phyloP scores from a whole-genome alignment of 2,797 vertebrate genomes.

The Aselliscus stoliczkanus region DNA sequence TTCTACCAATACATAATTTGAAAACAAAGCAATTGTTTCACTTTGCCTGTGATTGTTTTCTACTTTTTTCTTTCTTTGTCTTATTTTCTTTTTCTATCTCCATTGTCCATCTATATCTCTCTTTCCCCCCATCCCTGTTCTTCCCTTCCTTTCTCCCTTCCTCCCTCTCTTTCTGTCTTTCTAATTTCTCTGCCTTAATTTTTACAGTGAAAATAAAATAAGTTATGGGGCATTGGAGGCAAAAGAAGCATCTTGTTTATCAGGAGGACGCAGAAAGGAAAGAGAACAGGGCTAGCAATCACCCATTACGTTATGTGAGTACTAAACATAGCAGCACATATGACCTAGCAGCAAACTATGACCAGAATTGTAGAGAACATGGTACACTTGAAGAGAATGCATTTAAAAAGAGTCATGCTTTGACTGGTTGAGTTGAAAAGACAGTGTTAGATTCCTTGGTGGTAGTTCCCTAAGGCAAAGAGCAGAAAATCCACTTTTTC shows the following conservation, averaged over 20 bases:
- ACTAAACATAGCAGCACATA: too few relatives aligned
- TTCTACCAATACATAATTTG: conserved; percentile 30
- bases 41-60: conserved; percentile 3
- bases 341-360: conserved; percentile 34
- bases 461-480: conserved; percentile 34
- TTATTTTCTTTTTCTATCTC: neutral
- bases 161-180: neutral
- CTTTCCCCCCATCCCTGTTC: neutral
- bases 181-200: conserved; percentile 1
- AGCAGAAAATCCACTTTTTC: conserved; percentile 31
- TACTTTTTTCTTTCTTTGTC: neutral
- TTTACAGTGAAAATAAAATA: conserved; percentile 62
- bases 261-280: neutral
- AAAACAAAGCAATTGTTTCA: conserved; percentile 49
- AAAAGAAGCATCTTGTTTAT: conserved; percentile 53
- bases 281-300: neutral
- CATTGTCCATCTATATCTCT: neutral
- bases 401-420: conserved; percentile 18
- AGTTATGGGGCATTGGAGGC: conserved; percentile 54
- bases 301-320: neutral
- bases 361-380: conserved; percentile 38
- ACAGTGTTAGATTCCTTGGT: conserved; percentile 30
- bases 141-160: neutral
- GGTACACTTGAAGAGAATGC: neutral
- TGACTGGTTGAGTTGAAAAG: conserved; percentile 47